These are phyloP conservation scores for Thamnophis elegans DNA, from an alignment of 2,797 vertebrate genomes.

Conservation along the genomic window DNA sequence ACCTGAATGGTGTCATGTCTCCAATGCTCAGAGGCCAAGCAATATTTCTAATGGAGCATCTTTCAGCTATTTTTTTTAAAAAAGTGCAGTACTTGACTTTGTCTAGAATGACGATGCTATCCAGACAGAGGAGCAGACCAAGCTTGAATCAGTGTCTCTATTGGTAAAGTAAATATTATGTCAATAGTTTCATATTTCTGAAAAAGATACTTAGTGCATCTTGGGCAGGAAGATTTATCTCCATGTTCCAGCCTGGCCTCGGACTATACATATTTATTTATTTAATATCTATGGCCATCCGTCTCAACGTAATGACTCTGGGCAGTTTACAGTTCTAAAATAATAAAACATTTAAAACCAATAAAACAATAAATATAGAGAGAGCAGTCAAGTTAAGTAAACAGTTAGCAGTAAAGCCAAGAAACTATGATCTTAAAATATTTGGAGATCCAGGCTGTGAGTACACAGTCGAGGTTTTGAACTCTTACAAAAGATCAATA, in stretches of 20 bases:
- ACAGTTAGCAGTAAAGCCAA: not conserved
- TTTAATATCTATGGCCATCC: not conserved
- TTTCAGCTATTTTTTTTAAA: not conserved
- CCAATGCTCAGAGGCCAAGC: not conserved
- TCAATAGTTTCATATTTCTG: not conserved
- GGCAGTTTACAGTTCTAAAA: not conserved
- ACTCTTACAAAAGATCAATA: not conserved
- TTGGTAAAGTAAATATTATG: not conserved
- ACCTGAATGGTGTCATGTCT: not conserved
- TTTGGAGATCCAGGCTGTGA: not conserved
- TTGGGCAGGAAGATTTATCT: not conserved
- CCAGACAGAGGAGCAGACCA: not conserved
- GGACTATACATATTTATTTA: not conserved
- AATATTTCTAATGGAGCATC: not conserved
- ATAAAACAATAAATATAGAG: not conserved
- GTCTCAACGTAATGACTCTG: not conserved
- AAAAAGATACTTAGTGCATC: not conserved
- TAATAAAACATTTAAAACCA: not conserved
- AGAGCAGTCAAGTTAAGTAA: not conserved
- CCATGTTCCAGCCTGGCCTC: not conserved
- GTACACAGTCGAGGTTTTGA: not conserved
- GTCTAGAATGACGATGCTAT: not conserved
- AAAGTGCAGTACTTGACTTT: not conserved
- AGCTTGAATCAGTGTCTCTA: not conserved
- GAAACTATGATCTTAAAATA: not conserved